Percentiles rank a stretch among this genome's conserved stretches.
These are phyloP conservation scores for Camelus bactrianus DNA, from an alignment of 2,113 vertebrate species.

Conservation along the genomic window DNA sequence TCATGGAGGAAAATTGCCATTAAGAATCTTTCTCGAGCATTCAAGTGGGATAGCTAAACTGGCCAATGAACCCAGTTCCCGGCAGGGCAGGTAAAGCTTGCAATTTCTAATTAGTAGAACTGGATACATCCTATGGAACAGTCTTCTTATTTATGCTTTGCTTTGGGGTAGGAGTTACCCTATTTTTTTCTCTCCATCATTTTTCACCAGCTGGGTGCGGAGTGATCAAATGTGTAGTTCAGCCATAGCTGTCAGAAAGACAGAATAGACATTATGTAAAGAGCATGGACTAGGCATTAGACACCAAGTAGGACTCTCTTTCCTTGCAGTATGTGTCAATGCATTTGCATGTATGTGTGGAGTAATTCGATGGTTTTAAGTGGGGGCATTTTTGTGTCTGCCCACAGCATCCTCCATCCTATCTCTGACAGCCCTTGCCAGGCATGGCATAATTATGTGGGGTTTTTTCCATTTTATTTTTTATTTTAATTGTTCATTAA, in stretches of 20 bases:
- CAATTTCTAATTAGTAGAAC: not conserved
- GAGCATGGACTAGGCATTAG: not conserved
- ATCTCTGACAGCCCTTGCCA: too few relatives aligned
- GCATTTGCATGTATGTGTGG: not conserved
- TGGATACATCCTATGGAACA: not conserved
- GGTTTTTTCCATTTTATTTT: too few relatives aligned
- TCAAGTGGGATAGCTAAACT: not conserved
- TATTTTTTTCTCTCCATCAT: not conserved
- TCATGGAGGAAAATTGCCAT: not conserved
- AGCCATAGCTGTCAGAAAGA: not conserved
- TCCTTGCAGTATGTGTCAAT: too few relatives aligned
- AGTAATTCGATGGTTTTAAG: not conserved
- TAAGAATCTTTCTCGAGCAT: not conserved
- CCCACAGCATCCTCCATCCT: too few relatives aligned
- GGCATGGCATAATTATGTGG: too few relatives aligned
- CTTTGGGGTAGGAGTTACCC: not conserved
- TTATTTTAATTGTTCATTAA: too few relatives aligned
- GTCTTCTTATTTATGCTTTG: not conserved
- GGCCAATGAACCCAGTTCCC: not conserved
- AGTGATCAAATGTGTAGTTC: not conserved
- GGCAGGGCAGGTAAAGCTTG: not conserved
- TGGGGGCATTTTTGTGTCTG: not conserved
- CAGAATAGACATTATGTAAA: not conserved
- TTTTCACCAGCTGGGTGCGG: not conserved
- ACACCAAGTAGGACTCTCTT: not conserved